Evolutionary conservation across 1,140 invertebrate species (phyloP), one percentile per base, ranked within the genome.

Genomic region (Temnothorax curvispinosus): DNA sequence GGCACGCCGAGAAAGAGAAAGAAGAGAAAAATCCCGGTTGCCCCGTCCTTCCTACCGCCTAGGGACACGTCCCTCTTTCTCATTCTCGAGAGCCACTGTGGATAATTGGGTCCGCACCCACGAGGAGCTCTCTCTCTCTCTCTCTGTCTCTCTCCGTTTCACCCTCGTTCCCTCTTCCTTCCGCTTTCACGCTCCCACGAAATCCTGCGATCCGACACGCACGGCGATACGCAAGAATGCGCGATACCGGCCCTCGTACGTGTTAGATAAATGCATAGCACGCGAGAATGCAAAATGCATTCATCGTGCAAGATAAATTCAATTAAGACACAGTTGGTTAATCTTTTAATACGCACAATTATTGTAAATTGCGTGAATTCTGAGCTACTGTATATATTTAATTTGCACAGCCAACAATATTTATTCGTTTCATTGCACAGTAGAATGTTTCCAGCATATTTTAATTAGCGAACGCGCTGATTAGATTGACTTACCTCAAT

Each of bases 41-140:
- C 47, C 44, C 64, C 69, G 67, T 84, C 87, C 72, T 88, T 88
- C 88, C 75, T 81, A 72, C 87, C 58, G 81, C 81, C 77, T 78
- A 69, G 52, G 72, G 82, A 58, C 89, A 52, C 85, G 54, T 86
- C 71, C 32, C 77, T 75, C 62, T 91, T 86, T 87, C 82, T 88
- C 86, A 60, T 87, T 85, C 72, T 87, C 65, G 21, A 85, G 85
- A 90, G 88, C 89, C 89, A 90, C 88, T 90, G 78, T 90, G 62
- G 88, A 89, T 90, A 90, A 90, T 90, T 90, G 88, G 88, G 50
- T 72, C 78, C 86, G 69, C 88, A 89, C 74, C 89, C 88, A 90
- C 78, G n/a, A 85, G 75, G 60, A 35, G 50, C 50, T 62, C 41
- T 82, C 11, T 50, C 47, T 50, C 50, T 62, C 50, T 41, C 38